Evolutionary conservation across 30 jellyfish, hydroid and myxozoan species (phyloP).

Genomic region (Aurelia sp.): DNA sequence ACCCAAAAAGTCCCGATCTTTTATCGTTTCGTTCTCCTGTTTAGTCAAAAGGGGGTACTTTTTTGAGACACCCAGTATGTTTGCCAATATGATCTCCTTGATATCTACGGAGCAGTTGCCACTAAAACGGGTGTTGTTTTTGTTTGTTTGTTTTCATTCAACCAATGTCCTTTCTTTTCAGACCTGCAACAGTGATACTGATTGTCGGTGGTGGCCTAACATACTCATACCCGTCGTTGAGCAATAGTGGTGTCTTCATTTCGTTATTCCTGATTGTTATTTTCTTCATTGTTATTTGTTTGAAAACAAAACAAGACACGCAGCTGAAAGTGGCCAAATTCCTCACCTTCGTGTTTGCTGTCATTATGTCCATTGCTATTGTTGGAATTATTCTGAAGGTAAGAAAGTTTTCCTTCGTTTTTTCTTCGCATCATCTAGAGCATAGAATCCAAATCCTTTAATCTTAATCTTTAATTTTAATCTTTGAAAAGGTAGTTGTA

Average conservation of each 20-base stretch:
- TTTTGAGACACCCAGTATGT: no score
- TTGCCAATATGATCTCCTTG: no score
- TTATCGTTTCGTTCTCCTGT: no score
- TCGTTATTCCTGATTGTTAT: conserved; percentile 47
- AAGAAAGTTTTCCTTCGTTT: background rate
- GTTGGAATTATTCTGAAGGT: conserved; percentile 96
- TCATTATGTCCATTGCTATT: conserved; percentile 87
- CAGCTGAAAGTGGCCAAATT: conserved; percentile 86
- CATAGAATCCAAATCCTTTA: no score
- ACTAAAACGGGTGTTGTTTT: no score
- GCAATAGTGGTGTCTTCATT: conserved; percentile 50
- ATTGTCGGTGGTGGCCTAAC: conserved; percentile 93
- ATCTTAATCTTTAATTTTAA: no score
- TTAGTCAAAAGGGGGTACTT: no score
- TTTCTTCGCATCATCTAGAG: background rate
- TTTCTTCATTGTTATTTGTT: conserved; percentile 71
- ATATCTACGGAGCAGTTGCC: no score
- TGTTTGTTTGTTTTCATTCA: background rate
- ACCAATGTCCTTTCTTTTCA: conserved; percentile 4
- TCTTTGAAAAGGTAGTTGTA: no score
- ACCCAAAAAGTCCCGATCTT: no score
- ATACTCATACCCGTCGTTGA: conserved; percentile 78
- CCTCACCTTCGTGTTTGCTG: conserved; percentile 87
- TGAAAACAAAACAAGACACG: conserved; percentile 78
- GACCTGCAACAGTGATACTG: conserved; percentile 94